Evolutionary conservation across 1,140 invertebrate genomes (phyloP), one percentile per base, ranked within the genome.

Genomic region (Nymphalis io): DNA sequence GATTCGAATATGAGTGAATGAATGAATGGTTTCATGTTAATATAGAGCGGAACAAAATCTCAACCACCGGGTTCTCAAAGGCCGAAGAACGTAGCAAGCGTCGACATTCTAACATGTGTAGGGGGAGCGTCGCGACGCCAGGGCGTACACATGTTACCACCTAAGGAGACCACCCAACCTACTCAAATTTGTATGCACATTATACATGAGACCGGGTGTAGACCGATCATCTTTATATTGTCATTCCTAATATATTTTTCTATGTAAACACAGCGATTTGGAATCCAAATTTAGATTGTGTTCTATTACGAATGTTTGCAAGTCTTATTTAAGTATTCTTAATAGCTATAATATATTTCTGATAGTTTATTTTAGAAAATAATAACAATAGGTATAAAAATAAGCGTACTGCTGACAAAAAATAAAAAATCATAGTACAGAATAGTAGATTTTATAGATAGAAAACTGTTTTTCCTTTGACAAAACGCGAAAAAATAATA

Each of bases 131-230:
- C 76, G 77, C 79, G 80, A 82, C 78, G 75, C 75, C 39, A 42
- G 66, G 81, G 84, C 79, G 79, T 78, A 85, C 85, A 89, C 77
- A 80, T 85, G 84, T 86, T 73, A 62, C 67, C 60, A 65, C 53
- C 65, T 69, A 59, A 74, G 76, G 75, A 55, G 46, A 77, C 72
- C 82, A 72, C 81, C 81, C 80, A 79, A 71, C 81, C 81, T 79
- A 79, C 78, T 83, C 80, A 80, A 82, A 89, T 89, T 88, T 87
- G 84, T 88, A 90, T 90, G 88, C 84, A 89, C 88, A 90, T 90
- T 82, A 88, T 83, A 87, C 82, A 90, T 89, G 87, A 89, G 87
- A 64, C 70, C 70, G 80, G 78, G 74, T 84, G 84, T 87, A 81
- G 71, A 78, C 78, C 84, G 79, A 89, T 89, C 85, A 89, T 87